Base-by-base conservation (phyloP, 2,888 invertebrate genomes). In the Gari tellinella region DNA sequence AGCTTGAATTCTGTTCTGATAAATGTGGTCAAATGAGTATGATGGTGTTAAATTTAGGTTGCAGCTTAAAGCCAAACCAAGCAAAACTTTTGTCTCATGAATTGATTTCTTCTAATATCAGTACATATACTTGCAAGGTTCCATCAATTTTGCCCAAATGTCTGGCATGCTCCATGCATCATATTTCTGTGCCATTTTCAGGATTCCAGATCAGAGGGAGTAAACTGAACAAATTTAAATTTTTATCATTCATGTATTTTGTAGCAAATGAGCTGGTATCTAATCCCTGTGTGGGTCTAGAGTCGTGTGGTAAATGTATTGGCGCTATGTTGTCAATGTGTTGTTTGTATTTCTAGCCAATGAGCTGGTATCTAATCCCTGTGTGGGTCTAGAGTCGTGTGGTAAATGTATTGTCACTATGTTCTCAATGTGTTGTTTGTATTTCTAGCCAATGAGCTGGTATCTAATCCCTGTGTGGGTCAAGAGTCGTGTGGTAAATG, bases 371-470 rank as follows among this genome's bases (percentile, higher is more conserved):
- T 56, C 64, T 12, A 87, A 86, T 61, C 83, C 79, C 8, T 88
- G 88, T 79, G 55, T 84, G 3, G 78, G 70, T 23, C 68, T 82
- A 1, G 78, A 81, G 40, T 83, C 86, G 0, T 98, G 98, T 92
- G 96, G 96, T 82, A 96, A 96, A 86, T 98, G 98, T 92, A 96
- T n/a, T n/a, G n/a, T 98, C 83, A 88, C 89, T 94, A 96, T 91
- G 95, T 97, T 73, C 94, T 96, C 81, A 94, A 76, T 95, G 78
- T 98, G 98, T 91, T 96, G 96, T 10, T 98, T 98, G 98, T 97
- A 96, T 91, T 94, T 94, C 80, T 93, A 94, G 21, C 78, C 83
- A 56, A 61, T 21, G 65, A 72, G 48, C 72, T 70, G 48, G 74
- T 65, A 0, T 56, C 64, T 12, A 87, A 86, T 61, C 83, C 79